Evolutionary conservation across 2,888 invertebrate genomes (phyloP).

Genomic region (Oegoconia quadripuncta): DNA sequence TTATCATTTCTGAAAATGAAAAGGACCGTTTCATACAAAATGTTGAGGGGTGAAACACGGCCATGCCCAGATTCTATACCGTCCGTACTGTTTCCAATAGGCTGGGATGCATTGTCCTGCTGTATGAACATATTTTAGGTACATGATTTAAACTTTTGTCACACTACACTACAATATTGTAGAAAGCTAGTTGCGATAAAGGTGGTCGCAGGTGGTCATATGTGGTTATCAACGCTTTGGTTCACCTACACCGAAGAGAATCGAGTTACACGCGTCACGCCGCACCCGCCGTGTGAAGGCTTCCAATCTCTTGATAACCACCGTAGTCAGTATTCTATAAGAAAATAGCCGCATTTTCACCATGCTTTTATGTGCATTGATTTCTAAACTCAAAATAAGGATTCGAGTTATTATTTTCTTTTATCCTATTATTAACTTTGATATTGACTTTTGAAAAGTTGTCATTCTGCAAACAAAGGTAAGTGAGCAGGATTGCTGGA

Average conservation of each 20-base stretch:
- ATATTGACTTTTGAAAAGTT: no score
- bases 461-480: no score
- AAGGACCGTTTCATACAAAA: no score
- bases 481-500: no score
- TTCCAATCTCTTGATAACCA: slow-evolving; percentile 3
- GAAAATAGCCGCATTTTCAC: neutral
- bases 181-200: slow-evolving; percentile 2
- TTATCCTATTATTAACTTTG: no score
- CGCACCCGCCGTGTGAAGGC: neutral
- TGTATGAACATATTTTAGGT: neutral
- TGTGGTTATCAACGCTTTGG: slow-evolving; percentile 23
- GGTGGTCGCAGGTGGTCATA: slow-evolving; percentile 18
- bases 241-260: slow-evolving; percentile 29
- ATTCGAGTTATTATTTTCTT: no score
- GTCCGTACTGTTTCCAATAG: no score
- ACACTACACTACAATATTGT: neutral
- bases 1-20: no score
- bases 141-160: no score
- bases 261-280: slow-evolving; percentile 28
- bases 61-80: no score
- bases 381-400: neutral
- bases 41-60: no score
- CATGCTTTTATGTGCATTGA: neutral
- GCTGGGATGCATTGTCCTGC: no score
- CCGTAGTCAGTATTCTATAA: slow-evolving; percentile 1